Base-by-base conservation (phyloP, 2,113 vertebrate genomes). In the Girardinichthys multiradiatus region DNA sequence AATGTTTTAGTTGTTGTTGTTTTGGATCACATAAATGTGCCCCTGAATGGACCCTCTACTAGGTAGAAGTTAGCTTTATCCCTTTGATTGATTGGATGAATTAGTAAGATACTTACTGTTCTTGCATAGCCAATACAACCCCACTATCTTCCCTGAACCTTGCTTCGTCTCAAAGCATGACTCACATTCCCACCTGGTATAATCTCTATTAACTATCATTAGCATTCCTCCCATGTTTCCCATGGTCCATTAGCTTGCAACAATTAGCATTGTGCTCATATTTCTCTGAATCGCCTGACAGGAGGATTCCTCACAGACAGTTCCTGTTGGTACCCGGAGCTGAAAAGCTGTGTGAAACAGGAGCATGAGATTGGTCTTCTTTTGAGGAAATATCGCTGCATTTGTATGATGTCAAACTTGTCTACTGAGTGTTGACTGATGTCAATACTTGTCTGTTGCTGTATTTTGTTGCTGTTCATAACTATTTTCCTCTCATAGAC, bases 151-250 rank as follows among this genome's bases (percentile, higher is more conserved):
- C 45, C n/a, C 21, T 1, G 45, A 59, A 35, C 27, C 57, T 63
- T 13, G 60, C 31, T 39, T 29, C 57, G 60, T 76, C 68, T 61
- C 70, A 19, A 29, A n/a, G 3, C 67, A 63, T 1, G 9, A 35
- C 35, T 0, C 15, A 61, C 48, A 27, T 48, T 1, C 27, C 77
- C 85, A 84, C 31, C 74, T 81, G 28, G n/a, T 57, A 13, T 84
- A 73, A 85, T 87, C 86, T 86, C 82, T 3, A 75, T 86, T 82
- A 78, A 51, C 63, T 57, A 74, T 79, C 79, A 74, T 89, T 83
- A 88, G 77, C 89, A 92, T 92, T 91, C 88, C 80, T 83, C 19
- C 51, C 87, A 83, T 92, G 58, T 54, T 86, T 89, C 86, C 62
- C 79, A 79, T 76, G 77, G 75, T 67, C 75, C 0, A 66, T 68